Evolutionary conservation across 1,140 invertebrate genomes (phyloP), one percentile per base, ranked within the genome.

Genomic region (Protaetia brevitarsis): DNA sequence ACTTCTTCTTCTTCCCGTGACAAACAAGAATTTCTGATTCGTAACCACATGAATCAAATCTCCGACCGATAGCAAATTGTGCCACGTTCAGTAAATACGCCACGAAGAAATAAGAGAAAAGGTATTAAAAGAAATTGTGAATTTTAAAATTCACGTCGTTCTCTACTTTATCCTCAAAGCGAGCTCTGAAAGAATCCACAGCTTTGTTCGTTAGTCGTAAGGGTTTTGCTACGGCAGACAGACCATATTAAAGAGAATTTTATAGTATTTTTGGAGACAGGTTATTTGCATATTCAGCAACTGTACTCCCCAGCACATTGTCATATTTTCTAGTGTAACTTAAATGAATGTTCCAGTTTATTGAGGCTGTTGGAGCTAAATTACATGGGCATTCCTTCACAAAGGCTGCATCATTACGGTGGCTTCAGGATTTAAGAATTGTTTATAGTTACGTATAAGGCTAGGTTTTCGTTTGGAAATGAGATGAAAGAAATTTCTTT

Each of bases 211-310:
- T 51, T 19, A 51, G 41, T 23, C 10, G 41, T 51, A 51, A 26
- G 16, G 41, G 19, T 7, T 23, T 8, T 23, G 41, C 19, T 8
- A 51, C 41, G 13, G 26, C 41, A 23, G 41, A 51, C 7, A 51
- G 41, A 51, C 41, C 41, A 51, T 51, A 51, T 51, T 51, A 51
- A 51, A 51, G 41, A 11, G 41, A 51, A 51, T 51, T 51, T 51
- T 51, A 51, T 51, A 51, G 41, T 51, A 51, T 51, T 51, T 51
- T 51, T 51, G 41, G 41, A 51, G 41, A 51, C 41, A 23, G 41
- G 41, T 51, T 51, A 51, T 51, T 51, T 51, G 41, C 41, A 51
- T 51, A 51, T 51, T 51, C 41, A 51, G 41, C 11, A 51, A 51
- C 41, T 51, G 16, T 51, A 51, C 16, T 16, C 19, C 11, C 41